phyloP scores from a whole-genome alignment of 2,888 invertebrate genomes.

The Ennomos fuscantarius region DNA sequence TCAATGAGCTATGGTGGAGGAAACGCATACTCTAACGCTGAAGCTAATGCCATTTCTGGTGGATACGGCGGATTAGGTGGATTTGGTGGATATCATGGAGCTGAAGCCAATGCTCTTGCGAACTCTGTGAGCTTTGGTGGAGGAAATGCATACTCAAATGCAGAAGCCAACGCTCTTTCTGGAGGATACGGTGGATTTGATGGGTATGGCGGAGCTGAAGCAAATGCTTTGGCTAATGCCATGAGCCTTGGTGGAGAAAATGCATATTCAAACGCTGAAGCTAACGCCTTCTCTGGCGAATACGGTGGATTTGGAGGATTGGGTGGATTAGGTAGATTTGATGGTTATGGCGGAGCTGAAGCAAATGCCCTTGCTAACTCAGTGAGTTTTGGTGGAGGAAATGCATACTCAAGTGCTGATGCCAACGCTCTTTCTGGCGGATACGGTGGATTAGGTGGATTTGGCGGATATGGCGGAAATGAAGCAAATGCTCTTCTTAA shows the following conservation, averaged over 20 bases:
- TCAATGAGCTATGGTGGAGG: no score
- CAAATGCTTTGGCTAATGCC: slow-evolving; percentile 15
- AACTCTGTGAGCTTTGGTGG: slow-evolving; percentile 17
- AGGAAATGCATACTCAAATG: slow-evolving; percentile 8
- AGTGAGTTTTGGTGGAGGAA: no score
- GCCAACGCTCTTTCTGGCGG: no score
- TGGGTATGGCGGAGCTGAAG: slow-evolving; percentile 12
- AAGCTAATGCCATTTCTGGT: no score
- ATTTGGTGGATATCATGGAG: slow-evolving; percentile 11
- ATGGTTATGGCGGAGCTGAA: slow-evolving; percentile 20
- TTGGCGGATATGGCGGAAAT: slow-evolving; percentile 4
- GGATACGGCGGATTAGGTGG: slow-evolving; percentile 6
- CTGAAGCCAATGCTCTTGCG: slow-evolving; percentile 16
- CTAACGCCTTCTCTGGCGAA: slow-evolving; percentile 26
- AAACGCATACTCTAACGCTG: no score
- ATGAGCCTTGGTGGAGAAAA: slow-evolving; percentile 17
- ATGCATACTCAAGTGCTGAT: no score
- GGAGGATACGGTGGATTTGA: slow-evolving; percentile 22
- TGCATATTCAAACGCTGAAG: slow-evolving; percentile 14
- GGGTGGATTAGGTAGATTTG: slow-evolving; percentile 15
- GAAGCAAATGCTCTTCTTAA: not conserved
- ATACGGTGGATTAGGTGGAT: not conserved
- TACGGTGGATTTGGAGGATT: slow-evolving; percentile 8
- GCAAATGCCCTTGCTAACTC: slow-evolving; percentile 4
- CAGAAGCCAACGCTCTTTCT: slow-evolving; percentile 25